Evolutionary conservation across 2,888 invertebrate species (phyloP), one percentile per base, ranked within the genome.

Genomic region (Drosophila gaucha): DNA sequence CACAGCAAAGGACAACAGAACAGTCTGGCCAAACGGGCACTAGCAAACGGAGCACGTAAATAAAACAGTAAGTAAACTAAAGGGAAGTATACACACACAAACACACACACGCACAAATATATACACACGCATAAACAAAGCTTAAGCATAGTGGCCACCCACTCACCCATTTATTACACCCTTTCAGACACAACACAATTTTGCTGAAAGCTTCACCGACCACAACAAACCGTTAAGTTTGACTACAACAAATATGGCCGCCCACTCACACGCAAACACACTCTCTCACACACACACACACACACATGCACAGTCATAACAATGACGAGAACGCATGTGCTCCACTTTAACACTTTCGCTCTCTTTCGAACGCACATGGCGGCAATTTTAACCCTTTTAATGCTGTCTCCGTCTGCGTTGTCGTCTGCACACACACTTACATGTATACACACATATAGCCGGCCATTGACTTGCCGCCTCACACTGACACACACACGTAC

Each of bases 361-460:
- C 77, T 80, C 79, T 84, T 60, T 74, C 85, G 68, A 69, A 58
- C 80, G 71, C 75, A 77, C 82, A 77, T 75, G 78, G 28, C 70
- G 54, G 70, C 72, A 74, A 67, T 67, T 74, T 88, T 89, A 90
- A 90, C 89, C 90, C 90, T 89, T 90, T 90, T 89, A 89, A 89
- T 89, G 90, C 89, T 76, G 80, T 89, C 89, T 88, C 85, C 86
- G 89, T 88, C 88, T 85, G 79, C 75, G 65, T 64, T 68, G 67
- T 62, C 70, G 80, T 83, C 78, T 86, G 74, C 80, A 65, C 71
- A 55, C 66, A 46, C 41, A 49, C 58, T 56, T 33, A 36, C 47
- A 28, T 41, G 36, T 31, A 22, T 22, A 54, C 26, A 38, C 41
- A 22, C 20, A 16, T n/a, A 14, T 46, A 55, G 55, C 60, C 71